Percentiles rank a stretch among this genome's conserved stretches.
phyloP scores from a whole-genome alignment of 2,888 invertebrate species.

The Pseudococcus viburni region DNA sequence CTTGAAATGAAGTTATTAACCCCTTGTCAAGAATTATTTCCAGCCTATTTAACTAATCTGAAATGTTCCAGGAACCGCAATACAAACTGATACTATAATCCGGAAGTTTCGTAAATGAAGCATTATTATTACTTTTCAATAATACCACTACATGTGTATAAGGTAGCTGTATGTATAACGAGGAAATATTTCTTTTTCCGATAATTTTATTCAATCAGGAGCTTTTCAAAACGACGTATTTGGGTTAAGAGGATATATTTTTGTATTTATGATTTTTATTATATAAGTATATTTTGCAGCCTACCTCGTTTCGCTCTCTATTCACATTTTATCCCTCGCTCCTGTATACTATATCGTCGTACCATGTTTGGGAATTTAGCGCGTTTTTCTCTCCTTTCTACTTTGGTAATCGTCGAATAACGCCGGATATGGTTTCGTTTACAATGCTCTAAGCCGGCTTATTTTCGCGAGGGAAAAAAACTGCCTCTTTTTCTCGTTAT shows the following conservation, averaged over 20 bases:
- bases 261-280: slow-evolving; percentile 30
- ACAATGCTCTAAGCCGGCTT: background rate
- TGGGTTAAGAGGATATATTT: slow-evolving; percentile 49
- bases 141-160: slow-evolving; percentile 15
- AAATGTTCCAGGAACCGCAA: slow-evolving; percentile 53
- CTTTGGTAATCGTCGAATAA: slow-evolving; percentile 24
- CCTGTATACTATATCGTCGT: background rate
- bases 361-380: background rate
- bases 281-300: slow-evolving; percentile 21
- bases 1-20: slow-evolving; percentile 57
- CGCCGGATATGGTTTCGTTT: slow-evolving; percentile 14
- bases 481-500: background rate
- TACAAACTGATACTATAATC: slow-evolving; percentile 46
- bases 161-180: background rate
- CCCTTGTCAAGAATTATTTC: slow-evolving; percentile 50
- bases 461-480: background rate
- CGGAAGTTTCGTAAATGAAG: slow-evolving; percentile 52
- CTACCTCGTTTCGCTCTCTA: background rate
- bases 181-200: slow-evolving; percentile 11
- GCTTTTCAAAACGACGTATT: slow-evolving; percentile 38
- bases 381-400: background rate
- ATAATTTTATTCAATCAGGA: slow-evolving; percentile 46
- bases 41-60: slow-evolving; percentile 50
- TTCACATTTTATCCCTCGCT: background rate
- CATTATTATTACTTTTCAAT: slow-evolving; percentile 54